Percentiles rank a stretch among this genome's conserved stretches.
phyloP scores from a whole-genome alignment of 2,888 invertebrate genomes.

The Lottia gigantea region DNA sequence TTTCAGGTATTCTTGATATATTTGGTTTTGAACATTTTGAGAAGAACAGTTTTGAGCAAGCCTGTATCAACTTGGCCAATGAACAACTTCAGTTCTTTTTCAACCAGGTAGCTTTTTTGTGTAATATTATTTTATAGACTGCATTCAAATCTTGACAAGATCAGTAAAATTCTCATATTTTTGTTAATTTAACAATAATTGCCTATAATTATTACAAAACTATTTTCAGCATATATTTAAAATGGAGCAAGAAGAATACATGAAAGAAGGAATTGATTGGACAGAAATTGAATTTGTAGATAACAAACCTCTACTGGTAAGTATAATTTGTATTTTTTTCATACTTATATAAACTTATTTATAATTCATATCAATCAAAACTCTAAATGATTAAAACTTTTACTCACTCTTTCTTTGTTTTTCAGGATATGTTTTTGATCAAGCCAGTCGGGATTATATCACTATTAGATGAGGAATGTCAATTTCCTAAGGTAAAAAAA shows the following conservation, averaged over 20 bases:
- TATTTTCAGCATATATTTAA: constrained; percentile 63
- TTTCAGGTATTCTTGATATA: constrained; percentile 63
- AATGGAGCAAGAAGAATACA: constrained; percentile 65
- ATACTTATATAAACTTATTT: background rate
- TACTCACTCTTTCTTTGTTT: constrained; percentile 10
- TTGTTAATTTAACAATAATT: background rate
- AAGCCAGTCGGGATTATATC: constrained; percentile 63
- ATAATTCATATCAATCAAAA: background rate
- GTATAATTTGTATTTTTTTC: background rate
- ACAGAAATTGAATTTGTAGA: constrained; percentile 64
- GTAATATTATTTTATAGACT: background rate
- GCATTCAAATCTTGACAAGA: background rate
- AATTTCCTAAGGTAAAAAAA: constrained; percentile 59
- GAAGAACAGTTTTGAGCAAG: constrained; percentile 66
- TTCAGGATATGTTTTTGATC: constrained; percentile 61
- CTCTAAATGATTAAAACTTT: background rate
- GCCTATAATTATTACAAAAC: background rate
- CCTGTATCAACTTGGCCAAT: constrained; percentile 67
- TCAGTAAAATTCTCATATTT: background rate
- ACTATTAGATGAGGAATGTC: constrained; percentile 63
- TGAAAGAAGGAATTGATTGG: constrained; percentile 63
- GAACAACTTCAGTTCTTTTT: constrained; percentile 67
- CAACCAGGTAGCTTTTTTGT: constrained; percentile 53
- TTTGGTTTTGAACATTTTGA: constrained; percentile 68
- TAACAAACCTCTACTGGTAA: constrained; percentile 64